A percentile compares a stretch with the other conserved stretches of the same genome.
Conservation (phyloP, 2,113 vertebrate genomes). For the Salvator merianae region DNA sequence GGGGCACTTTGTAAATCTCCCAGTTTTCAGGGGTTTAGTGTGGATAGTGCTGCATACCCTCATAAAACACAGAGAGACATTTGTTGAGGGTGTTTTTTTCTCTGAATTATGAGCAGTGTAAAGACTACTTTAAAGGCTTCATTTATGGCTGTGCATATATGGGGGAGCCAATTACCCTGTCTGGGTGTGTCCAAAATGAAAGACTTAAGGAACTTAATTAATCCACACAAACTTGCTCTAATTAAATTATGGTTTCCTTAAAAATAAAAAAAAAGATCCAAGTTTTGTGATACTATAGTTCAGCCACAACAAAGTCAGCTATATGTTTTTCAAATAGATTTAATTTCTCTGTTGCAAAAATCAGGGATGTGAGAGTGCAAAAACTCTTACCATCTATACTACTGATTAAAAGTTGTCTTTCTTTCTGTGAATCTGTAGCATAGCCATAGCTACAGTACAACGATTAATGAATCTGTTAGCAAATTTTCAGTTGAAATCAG, state of each 20-base stretch:
- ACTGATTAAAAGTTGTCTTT: background rate
- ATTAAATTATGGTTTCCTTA: background rate
- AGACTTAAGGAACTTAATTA: conserved; percentile 50
- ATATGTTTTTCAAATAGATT: background rate
- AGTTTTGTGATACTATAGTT: conserved; percentile 3
- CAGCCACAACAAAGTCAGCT: conserved; percentile 20
- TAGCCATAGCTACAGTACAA: too few species aligned
- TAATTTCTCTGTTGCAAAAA: background rate
- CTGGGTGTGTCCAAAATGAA: conserved; percentile 34
- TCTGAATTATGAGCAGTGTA: conserved; percentile 63
- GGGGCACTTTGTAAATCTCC: conserved; percentile 71
- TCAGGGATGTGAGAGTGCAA: background rate
- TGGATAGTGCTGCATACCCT: conserved; percentile 73
- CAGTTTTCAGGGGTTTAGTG: conserved; percentile 75
- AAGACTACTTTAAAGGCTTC: conserved; percentile 64
- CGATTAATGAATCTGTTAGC: too few species aligned
- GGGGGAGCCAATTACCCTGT: conserved; percentile 53
- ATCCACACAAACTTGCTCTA: conserved; percentile 29
- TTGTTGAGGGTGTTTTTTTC: conserved; percentile 68
- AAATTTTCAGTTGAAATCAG: too few species aligned
- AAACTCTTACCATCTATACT: background rate
- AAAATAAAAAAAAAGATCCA: background rate
- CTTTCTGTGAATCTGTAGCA: too few species aligned
- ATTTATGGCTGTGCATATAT: conserved; percentile 53
- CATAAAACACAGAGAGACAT: conserved; percentile 71